A percentile compares a stretch with the other conserved stretches of the same genome.
phyloP scores from a whole-genome alignment of 1,140 invertebrate genomes.

The Leptonema lineaticorne region DNA sequence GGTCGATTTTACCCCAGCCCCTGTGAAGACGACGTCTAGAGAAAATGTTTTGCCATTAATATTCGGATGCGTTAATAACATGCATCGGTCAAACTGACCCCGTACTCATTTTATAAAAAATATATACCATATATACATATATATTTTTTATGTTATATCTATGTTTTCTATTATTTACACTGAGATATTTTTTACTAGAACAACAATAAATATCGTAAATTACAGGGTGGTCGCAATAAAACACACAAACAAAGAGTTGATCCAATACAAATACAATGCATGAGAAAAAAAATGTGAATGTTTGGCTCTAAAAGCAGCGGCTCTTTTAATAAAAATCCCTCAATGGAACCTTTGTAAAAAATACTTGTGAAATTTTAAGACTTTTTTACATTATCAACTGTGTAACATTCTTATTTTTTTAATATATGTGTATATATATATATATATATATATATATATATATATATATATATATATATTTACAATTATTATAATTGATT shows the following conservation, averaged over 20 bases:
- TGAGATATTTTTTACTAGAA: slow-evolving; percentile 20
- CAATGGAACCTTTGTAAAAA: slow-evolving; percentile 6
- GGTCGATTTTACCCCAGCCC: too few relatives aligned
- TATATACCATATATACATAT: not conserved
- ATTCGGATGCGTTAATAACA: not conserved
- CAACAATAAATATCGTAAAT: slow-evolving; percentile 25
- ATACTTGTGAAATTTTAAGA: not conserved
- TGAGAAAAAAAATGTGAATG: slow-evolving; percentile 24
- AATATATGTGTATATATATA: not conserved
- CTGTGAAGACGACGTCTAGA: not conserved
- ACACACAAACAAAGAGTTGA: slow-evolving; percentile 14
- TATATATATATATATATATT: too few relatives aligned
- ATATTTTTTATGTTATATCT: not conserved
- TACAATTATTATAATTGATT: too few relatives aligned
- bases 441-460: too few relatives aligned
- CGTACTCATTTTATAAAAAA: not conserved
- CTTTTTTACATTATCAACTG: not conserved
- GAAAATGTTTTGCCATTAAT: slow-evolving; percentile 29
- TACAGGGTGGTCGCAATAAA: slow-evolving; percentile 23
- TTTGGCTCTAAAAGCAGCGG: slow-evolving; percentile 31
- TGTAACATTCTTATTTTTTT: not conserved
- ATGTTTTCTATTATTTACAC: not conserved
- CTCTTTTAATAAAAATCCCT: slow-evolving; percentile 7
- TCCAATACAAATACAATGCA: slow-evolving; percentile 27
- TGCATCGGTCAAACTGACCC: slow-evolving; percentile 4